A percentile compares a stretch with the other conserved stretches of the same genome.
Evolutionary conservation across 2,113 vertebrate species (phyloP).

Genomic region (Notechis scutatus): DNA sequence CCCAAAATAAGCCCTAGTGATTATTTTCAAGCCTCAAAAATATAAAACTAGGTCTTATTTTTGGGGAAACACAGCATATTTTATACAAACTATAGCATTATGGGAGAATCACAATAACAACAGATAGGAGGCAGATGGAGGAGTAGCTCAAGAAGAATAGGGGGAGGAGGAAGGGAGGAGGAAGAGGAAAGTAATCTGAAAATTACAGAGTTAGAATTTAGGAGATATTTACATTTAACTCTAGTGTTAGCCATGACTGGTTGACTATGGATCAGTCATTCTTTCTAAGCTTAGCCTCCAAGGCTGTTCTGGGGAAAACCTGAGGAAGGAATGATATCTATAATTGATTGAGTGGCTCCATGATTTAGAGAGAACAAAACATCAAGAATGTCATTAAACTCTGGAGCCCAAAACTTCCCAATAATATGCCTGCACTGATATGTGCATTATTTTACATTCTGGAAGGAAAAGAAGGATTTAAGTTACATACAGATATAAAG

Average conservation of each 20-base stretch:
- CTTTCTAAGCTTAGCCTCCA: background rate
- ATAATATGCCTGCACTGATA: background rate
- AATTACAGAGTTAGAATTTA: background rate
- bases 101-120: background rate
- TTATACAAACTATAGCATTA: slow-evolving; percentile 8
- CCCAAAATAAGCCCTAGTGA: too few relatives aligned
- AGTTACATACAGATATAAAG: background rate
- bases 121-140: background rate
- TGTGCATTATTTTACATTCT: background rate
- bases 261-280: background rate
- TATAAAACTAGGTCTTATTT: too few relatives aligned
- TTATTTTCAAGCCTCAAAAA: too few relatives aligned
- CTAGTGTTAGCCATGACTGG: background rate
- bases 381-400: background rate
- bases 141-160: background rate
- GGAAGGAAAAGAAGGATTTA: background rate
- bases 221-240: background rate
- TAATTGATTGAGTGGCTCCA: background rate
- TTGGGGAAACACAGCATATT: too few relatives aligned
- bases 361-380: background rate
- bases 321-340: background rate
- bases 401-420: background rate
- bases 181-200: background rate
- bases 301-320: background rate
- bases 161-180: background rate